Conservation (phyloP, 2,797 vertebrate genomes). For the Muscicapa striata region DNA sequence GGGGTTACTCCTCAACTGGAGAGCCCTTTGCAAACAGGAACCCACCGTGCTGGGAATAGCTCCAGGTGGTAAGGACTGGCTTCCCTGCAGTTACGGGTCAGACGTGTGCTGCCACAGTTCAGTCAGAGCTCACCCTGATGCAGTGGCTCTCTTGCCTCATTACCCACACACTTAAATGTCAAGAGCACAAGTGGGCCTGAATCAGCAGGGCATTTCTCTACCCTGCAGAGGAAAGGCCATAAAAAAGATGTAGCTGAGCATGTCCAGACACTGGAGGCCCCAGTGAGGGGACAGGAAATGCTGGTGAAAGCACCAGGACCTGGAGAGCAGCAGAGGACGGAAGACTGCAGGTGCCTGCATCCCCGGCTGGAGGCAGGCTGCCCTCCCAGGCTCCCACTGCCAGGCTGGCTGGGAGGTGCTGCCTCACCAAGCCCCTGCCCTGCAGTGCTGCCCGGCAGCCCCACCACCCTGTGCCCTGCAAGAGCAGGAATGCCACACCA, state of each 20-base stretch:
- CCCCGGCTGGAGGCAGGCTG: neutral
- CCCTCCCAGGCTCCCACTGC: neutral
- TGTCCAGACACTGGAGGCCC: neutral
- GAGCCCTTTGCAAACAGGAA: neutral
- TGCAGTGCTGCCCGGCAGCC: neutral
- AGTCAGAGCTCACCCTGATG: neutral
- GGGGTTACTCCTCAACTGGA: neutral
- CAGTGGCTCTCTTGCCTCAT: neutral
- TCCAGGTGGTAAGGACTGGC: neutral
- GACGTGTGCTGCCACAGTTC: neutral
- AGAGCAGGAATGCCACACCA: neutral
- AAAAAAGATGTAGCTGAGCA: neutral
- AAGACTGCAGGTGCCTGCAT: neutral
- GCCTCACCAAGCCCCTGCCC: neutral
- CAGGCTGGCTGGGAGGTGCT: neutral
- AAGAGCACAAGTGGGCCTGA: neutral
- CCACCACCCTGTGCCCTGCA: fast-evolving
- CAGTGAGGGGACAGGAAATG: neutral
- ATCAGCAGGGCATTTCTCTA: neutral
- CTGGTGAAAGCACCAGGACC: neutral
- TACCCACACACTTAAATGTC: neutral
- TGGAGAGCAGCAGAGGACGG: neutral
- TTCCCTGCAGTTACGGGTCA: neutral
- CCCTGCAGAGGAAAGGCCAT: neutral
- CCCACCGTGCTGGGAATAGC: neutral